Conservation (phyloP, 2,888 invertebrate genomes). For the Orthosia gracilis region DNA sequence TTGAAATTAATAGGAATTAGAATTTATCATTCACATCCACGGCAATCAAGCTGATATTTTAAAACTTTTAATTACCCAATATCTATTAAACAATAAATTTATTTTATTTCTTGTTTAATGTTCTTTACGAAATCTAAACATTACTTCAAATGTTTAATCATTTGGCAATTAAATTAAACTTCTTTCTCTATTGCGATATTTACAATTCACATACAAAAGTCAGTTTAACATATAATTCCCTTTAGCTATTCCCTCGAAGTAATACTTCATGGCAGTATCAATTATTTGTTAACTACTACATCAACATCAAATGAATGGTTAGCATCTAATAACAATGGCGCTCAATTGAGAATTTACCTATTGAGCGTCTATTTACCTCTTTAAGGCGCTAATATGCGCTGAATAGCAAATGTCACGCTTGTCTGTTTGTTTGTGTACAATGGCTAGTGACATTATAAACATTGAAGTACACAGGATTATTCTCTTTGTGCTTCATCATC, state of each 20-base stretch:
- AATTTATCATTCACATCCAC: slow-evolving; percentile 2
- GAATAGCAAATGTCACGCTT: slow-evolving; percentile 60
- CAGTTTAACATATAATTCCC: neutral
- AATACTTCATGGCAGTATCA: neutral
- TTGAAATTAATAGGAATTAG: slow-evolving; percentile 18
- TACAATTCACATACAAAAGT: neutral
- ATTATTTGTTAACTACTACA: slow-evolving; percentile 17
- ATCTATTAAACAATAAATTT: neutral
- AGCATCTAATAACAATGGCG: slow-evolving; percentile 34
- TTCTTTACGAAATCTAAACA: neutral
- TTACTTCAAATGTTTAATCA: neutral
- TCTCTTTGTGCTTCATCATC: slow-evolving; percentile 8
- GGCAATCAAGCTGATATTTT: slow-evolving; percentile 18
- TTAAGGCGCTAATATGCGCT: slow-evolving; percentile 56
- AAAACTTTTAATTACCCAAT: slow-evolving; percentile 3
- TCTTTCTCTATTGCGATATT: neutral
- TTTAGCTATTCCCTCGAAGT: neutral
- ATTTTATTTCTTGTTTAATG: neutral
- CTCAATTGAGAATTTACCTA: slow-evolving; percentile 16
- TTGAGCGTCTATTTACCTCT: slow-evolving; percentile 38
- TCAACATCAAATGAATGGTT: slow-evolving; percentile 41
- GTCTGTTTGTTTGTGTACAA: slow-evolving; percentile 13
- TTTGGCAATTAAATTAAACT: neutral
- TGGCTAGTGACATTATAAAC: slow-evolving; percentile 25
- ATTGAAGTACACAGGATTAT: neutral